Evolutionary conservation across 2,113 vertebrate genomes (phyloP).

Genomic region (Drymodes brunneopygia): DNA sequence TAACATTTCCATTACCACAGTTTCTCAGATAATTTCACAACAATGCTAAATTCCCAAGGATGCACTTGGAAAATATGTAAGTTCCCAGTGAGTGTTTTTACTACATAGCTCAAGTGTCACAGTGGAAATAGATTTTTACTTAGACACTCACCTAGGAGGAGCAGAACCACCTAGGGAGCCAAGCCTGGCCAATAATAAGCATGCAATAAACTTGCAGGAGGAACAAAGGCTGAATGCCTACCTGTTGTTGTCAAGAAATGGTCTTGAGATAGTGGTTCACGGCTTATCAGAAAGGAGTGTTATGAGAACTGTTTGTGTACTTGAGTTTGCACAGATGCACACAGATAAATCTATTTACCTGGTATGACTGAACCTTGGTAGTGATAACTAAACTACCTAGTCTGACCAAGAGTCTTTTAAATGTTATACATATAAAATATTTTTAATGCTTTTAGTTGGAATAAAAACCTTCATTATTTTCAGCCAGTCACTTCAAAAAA

Average conservation of each 20-base stretch:
- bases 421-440: neutral
- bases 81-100: neutral
- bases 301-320: neutral
- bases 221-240: neutral
- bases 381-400: neutral
- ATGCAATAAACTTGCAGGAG: neutral
- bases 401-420: neutral
- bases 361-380: neutral
- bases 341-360: neutral
- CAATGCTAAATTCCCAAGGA: neutral
- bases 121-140: neutral
- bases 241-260: neutral
- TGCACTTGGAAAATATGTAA: neutral
- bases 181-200: neutral
- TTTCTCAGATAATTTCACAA: neutral
- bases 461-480: neutral
- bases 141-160: neutral
- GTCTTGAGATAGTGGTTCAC: neutral
- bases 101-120: neutral
- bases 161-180: neutral
- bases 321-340: neutral
- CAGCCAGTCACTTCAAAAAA: neutral
- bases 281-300: neutral
- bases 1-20: neutral
- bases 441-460: neutral